These are phyloP conservation scores for Peromyscus melanophrys DNA, from an alignment of 2,797 vertebrate species.

Conservation along the genomic window DNA sequence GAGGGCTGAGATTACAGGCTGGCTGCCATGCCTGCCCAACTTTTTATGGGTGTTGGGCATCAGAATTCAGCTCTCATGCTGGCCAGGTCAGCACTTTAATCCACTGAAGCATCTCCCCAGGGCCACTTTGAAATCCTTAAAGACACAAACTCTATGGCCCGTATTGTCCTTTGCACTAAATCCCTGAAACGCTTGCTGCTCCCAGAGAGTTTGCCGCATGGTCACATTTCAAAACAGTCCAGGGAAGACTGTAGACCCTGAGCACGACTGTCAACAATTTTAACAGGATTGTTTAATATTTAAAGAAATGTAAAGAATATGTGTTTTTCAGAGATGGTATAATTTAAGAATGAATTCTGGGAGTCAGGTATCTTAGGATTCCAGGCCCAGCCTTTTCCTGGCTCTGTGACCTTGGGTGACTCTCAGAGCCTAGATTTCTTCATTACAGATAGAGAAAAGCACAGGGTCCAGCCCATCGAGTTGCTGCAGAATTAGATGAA, in stretches of 20 bases:
- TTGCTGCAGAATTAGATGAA: neutral
- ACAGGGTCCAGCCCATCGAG: neutral
- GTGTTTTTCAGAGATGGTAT: conserved; percentile 8
- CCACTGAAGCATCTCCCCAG: neutral
- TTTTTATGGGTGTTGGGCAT: neutral
- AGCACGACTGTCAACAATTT: neutral
- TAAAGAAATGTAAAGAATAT: conserved; percentile 23
- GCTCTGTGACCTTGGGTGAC: conserved; percentile 13
- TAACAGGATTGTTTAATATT: neutral
- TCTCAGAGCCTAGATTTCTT: conserved; percentile 18
- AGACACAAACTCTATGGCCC: neutral
- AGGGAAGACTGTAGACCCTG: neutral
- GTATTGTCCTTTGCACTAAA: conserved; percentile 28
- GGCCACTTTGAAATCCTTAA: neutral
- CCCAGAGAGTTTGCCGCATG: neutral
- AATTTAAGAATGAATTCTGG: conserved; percentile 25
- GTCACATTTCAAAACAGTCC: neutral
- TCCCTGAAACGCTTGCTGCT: neutral
- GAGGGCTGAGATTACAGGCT: neutral
- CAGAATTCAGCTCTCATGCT: neutral
- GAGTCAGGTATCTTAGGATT: neutral
- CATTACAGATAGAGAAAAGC: neutral
- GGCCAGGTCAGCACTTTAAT: neutral
- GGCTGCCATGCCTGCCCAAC: neutral
- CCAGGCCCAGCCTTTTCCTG: neutral